phyloP scores from a whole-genome alignment of 2,888 invertebrate species.

The Octodonta nipae region DNA sequence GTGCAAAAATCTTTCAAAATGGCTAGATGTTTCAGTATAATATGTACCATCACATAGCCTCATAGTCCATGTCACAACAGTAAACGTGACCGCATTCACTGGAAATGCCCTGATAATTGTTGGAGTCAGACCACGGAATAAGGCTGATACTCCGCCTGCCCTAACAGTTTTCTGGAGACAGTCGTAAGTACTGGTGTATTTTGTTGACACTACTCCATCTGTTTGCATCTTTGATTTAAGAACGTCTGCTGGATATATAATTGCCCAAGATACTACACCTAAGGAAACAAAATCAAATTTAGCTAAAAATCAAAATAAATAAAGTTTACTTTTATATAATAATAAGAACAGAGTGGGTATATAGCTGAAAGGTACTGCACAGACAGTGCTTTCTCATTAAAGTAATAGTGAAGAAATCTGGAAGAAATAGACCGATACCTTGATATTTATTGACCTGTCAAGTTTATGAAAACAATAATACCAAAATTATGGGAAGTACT shows the following conservation, averaged over 20 bases:
- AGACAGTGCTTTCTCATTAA: too few relatives aligned
- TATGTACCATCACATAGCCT: slow-evolving; percentile 34
- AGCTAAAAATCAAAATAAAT: too few relatives aligned
- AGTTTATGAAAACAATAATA: too few relatives aligned
- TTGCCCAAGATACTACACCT: slow-evolving; percentile 68
- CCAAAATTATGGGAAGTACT: too few relatives aligned
- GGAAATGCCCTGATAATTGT: slow-evolving; percentile 80
- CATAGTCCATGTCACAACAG: slow-evolving; percentile 71
- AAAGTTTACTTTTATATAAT: too few relatives aligned
- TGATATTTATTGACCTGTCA: too few relatives aligned
- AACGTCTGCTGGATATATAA: slow-evolving; percentile 80
- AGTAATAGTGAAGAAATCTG: too few relatives aligned
- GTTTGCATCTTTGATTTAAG: slow-evolving; percentile 79
- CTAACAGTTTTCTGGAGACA: slow-evolving; percentile 58
- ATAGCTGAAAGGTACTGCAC: too few relatives aligned
- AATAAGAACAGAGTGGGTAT: too few relatives aligned
- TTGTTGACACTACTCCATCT: slow-evolving; percentile 41
- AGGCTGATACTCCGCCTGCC: slow-evolving; percentile 55
- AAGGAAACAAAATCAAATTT: slow-evolving; percentile 7
- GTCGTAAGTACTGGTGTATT: slow-evolving; percentile 58
- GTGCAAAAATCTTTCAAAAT: too few relatives aligned
- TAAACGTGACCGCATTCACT: slow-evolving; percentile 83
- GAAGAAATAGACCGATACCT: too few relatives aligned
- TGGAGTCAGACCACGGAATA: slow-evolving; percentile 63
- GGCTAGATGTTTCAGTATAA: too few relatives aligned